A percentile compares a stretch with the other conserved stretches of the same genome.
These are phyloP conservation scores for Hydroisotoma schaefferi DNA, from an alignment of 2,888 invertebrate genomes.

Conservation along the genomic window DNA sequence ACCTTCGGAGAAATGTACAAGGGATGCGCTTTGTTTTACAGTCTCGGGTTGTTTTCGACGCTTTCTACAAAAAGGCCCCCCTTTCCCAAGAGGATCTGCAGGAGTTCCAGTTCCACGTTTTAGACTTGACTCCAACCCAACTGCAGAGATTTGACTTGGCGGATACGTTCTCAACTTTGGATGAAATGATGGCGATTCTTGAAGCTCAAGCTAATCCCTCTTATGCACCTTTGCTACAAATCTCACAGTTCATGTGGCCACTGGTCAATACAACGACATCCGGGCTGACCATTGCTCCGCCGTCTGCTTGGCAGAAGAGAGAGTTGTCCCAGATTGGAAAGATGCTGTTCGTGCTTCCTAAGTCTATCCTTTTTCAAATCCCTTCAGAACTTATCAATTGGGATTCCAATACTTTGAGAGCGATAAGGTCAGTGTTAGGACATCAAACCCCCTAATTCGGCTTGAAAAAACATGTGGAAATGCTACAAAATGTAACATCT, in stretches of 20 bases:
- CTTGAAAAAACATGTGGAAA: background rate
- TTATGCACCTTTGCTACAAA: slow-evolving; percentile 36
- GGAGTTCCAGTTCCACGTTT: slow-evolving; percentile 38
- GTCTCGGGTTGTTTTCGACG: slow-evolving; percentile 38
- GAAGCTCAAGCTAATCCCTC: slow-evolving; percentile 22
- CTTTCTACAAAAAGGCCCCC: slow-evolving; percentile 27
- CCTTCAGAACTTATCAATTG: slow-evolving; percentile 34
- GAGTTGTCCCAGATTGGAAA: slow-evolving; percentile 38
- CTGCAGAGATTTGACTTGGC: slow-evolving; percentile 37
- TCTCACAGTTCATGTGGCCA: slow-evolving; percentile 41
- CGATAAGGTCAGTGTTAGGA: slow-evolving; percentile 29
- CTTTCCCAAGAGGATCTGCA: slow-evolving; percentile 39
- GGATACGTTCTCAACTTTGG: slow-evolving; percentile 36
- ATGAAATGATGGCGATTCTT: slow-evolving; percentile 37
- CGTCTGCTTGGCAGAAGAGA: slow-evolving; percentile 31
- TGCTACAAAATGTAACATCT: background rate
- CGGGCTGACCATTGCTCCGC: slow-evolving; percentile 25
- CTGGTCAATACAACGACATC: slow-evolving; percentile 22
- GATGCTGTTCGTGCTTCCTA: slow-evolving; percentile 36
- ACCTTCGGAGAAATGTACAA: background rate
- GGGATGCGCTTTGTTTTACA: slow-evolving; percentile 14
- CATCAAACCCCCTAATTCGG: no score
- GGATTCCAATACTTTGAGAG: slow-evolving; percentile 32
- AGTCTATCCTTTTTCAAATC: slow-evolving; percentile 31
- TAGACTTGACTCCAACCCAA: slow-evolving; percentile 30